Conservation (phyloP, 92 coral and sea anemone species). For the Paragorgia papillata region DNA sequence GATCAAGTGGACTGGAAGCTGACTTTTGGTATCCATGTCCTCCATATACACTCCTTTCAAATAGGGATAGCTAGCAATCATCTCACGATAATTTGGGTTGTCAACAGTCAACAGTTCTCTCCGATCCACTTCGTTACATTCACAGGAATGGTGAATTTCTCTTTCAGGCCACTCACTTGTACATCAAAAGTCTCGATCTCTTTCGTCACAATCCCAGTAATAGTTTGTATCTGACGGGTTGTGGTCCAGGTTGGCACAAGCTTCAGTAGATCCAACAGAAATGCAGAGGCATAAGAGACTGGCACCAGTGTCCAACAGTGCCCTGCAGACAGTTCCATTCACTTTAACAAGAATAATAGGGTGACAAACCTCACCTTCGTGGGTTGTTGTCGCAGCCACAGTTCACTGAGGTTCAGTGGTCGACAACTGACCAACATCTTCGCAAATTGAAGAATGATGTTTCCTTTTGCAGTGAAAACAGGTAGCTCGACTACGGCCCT, state of each 20-base stretch:
- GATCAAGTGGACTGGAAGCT: conserved; percentile 62
- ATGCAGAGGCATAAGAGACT: conserved; percentile 45
- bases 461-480: conserved; percentile 50
- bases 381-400: conserved; percentile 51
- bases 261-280: too few relatives aligned
- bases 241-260: too few relatives aligned
- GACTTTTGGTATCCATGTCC: too few relatives aligned
- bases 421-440: conserved; percentile 4
- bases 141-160: conserved; percentile 15
- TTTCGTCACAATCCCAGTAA: conserved; percentile 54
- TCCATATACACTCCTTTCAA: too few relatives aligned
- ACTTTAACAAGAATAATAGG: conserved; percentile 48
- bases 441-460: conserved; percentile 61
- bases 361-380: conserved; percentile 46
- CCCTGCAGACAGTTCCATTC: conserved; percentile 48
- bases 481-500: conserved; percentile 42
- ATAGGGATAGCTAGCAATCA: too few relatives aligned
- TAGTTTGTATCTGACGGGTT: conserved; percentile 44
- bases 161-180: too few relatives aligned
- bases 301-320: conserved; percentile 54
- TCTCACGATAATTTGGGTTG: too few relatives aligned
- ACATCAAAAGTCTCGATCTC: too few relatives aligned
- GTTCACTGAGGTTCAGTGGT: neutral
- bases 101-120: too few relatives aligned
- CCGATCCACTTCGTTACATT: conserved; percentile 51